Base-by-base conservation (phyloP, 2,888 invertebrate species). In the Diabrotica balteata region DNA sequence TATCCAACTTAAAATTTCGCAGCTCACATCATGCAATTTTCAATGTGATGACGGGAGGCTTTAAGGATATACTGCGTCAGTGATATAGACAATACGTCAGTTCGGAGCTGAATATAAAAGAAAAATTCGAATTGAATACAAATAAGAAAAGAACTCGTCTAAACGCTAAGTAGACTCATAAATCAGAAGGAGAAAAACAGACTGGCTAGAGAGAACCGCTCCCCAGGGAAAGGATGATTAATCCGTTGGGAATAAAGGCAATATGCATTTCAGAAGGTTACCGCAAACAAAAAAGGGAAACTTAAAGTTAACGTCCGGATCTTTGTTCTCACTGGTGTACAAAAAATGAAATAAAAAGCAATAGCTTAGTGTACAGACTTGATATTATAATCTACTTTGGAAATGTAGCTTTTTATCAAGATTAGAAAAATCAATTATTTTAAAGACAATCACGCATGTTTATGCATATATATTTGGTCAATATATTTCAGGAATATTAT, bases 71-170 rank as follows among this genome's bases (percentile, higher is more conserved):
- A 32, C 17, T 7, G 52, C 11, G 52, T 17, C 17, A 32, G 32
- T 32, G 32, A 32, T 32, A 32, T 32, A 32, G 32, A 32, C 32
- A 32, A 32, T 52, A 32, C 8, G 22, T 52, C 52, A 32, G 32
- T 32, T 22, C 9, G 32, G 32, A 52, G 1, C 52, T 22, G 22
- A 52, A 2, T 9, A 11, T 8, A 49, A 9, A 11, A 17, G 52
- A 52, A 52, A 32, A 52, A 52, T 52, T 32, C 52, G 52, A 52
- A 52, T 52, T 32, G 52, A 52, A 52, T 52, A 52, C 52, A 52
- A 52, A 52, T 17, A 52, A 17, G 52, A 52, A 9, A 52, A 32
- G 32, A 52, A 22, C 22, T 52, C 52, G 8, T 52, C 52, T 52
- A 52, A 52, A 52, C 8, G 32, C 52, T 52, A 52, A 52, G 32